Conservation (phyloP, 2,113 vertebrate species). For the Petrocephalus microphthalmus region DNA sequence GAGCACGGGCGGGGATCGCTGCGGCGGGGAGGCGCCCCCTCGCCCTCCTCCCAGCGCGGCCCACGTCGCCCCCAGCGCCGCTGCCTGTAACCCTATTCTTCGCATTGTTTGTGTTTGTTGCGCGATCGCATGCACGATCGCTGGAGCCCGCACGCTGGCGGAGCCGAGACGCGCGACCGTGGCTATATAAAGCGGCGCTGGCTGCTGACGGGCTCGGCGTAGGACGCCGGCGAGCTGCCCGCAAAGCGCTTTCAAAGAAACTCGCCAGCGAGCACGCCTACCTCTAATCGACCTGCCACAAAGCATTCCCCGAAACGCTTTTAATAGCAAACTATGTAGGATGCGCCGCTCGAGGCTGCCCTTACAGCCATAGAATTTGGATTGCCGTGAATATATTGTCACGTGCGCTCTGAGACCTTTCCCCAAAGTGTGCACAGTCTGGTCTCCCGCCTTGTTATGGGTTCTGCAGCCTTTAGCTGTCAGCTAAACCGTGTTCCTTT, state of each 20-base stretch:
- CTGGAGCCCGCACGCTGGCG: slow-evolving; percentile 38
- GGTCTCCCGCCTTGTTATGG: background rate
- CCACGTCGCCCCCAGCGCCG: slow-evolving; percentile 1
- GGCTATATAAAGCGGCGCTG: slow-evolving; percentile 17
- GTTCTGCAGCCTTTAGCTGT: background rate
- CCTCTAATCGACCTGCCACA: background rate
- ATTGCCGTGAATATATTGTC: background rate
- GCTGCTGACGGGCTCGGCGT: background rate
- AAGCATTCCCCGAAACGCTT: background rate
- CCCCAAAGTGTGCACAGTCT: background rate
- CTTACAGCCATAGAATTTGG: background rate
- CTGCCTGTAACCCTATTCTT: slow-evolving; percentile 32
- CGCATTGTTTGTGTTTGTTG: slow-evolving; percentile 39
- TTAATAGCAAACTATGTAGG: background rate
- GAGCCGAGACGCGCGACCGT: slow-evolving; percentile 31
- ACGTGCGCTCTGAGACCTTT: background rate
- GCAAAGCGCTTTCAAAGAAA: background rate
- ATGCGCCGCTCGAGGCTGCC: background rate
- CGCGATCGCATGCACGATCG: slow-evolving; percentile 33
- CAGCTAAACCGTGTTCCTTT: background rate
- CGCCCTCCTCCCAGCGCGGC: background rate
- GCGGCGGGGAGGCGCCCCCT: slow-evolving; percentile 28
- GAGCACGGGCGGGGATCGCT: slow-evolving; percentile 39
- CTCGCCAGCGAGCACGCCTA: background rate
- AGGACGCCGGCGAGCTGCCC: background rate